A percentile compares a stretch with the other conserved stretches of the same genome.
These are phyloP conservation scores for Pseudochirops corinnae DNA, from an alignment of 2,797 vertebrate genomes.

Conservation along the genomic window DNA sequence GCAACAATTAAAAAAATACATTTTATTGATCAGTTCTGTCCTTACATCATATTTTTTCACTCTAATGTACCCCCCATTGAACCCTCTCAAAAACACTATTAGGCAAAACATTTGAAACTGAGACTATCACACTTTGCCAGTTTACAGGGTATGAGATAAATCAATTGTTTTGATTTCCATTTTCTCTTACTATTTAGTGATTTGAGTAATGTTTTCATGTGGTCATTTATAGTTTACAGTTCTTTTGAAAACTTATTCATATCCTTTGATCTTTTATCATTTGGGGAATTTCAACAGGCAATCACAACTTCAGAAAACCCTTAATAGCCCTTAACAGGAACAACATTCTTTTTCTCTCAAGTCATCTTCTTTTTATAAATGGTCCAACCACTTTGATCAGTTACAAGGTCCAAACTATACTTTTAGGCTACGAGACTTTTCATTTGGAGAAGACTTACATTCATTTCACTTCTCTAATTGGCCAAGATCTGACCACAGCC, in stretches of 20 bases:
- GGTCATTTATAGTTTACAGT: background rate
- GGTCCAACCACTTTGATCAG: background rate
- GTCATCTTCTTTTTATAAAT: background rate
- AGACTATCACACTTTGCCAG: background rate
- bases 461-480: background rate
- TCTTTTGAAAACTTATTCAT: background rate
- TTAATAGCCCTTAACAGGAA: background rate
- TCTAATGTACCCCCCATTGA: background rate
- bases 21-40: background rate
- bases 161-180: background rate
- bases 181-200: background rate
- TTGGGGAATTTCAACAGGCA: background rate
- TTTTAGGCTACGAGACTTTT: background rate
- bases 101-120: background rate
- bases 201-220: background rate
- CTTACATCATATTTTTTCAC: background rate
- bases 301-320: background rate
- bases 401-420: background rate
- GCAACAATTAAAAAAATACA: background rate
- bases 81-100: background rate
- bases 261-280: background rate
- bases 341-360: background rate
- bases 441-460: background rate
- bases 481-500: background rate
- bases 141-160: background rate